Percentiles rank a stretch among this genome's conserved stretches.
These are phyloP conservation scores for Lymantria monacha DNA, from an alignment of 2,888 invertebrate species.

Conservation along the genomic window DNA sequence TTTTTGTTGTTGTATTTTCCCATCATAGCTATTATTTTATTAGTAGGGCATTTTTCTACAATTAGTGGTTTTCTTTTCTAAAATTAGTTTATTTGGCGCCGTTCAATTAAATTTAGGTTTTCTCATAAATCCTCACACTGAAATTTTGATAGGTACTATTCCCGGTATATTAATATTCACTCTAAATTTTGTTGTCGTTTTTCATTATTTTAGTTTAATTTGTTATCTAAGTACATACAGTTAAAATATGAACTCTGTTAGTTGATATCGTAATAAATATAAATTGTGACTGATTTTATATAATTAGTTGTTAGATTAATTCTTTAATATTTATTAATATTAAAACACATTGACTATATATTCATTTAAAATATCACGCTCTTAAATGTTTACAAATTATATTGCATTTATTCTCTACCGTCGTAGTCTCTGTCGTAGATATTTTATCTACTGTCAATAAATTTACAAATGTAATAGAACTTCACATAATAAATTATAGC, in stretches of 20 bases:
- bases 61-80: too few species aligned
- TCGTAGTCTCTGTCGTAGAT: constrained; percentile 13
- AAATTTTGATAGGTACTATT: too few species aligned
- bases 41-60: too few species aligned
- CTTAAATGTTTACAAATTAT: constrained; percentile 11
- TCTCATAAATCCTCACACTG: too few species aligned
- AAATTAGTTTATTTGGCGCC: too few species aligned
- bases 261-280: constrained; percentile 21
- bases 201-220: not conserved
- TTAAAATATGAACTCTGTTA: constrained; percentile 21
- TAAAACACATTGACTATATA: constrained; percentile 1
- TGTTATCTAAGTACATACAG: constrained; percentile 3
- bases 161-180: too few species aligned
- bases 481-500: constrained; percentile 26
- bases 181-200: too few species aligned
- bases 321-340: constrained; percentile 13
- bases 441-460: constrained; percentile 24
- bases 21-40: too few species aligned
- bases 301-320: constrained; percentile 26
- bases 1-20: too few species aligned
- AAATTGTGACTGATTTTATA: constrained; percentile 36
- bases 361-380: constrained; percentile 8
- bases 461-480: constrained; percentile 39
- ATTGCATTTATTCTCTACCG: constrained; percentile 28
- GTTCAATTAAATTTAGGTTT: too few species aligned